Percentiles rank a stretch among this genome's conserved stretches.
phyloP scores from a whole-genome alignment of 2,113 vertebrate genomes.

The Vidua macroura region DNA sequence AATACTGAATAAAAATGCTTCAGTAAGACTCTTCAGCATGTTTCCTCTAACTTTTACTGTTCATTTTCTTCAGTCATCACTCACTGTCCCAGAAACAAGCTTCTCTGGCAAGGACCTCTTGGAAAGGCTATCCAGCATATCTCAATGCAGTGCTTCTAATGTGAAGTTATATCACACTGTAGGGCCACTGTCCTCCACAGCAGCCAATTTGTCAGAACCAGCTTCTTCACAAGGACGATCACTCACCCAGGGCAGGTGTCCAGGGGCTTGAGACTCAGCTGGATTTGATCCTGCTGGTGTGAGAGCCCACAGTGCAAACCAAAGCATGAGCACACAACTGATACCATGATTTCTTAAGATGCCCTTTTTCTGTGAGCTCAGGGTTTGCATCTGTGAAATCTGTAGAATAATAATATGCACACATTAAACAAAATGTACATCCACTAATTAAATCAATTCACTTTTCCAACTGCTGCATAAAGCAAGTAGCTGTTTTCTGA shows the following conservation, averaged over 20 bases:
- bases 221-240: not conserved
- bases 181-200: not conserved
- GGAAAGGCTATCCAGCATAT: not conserved
- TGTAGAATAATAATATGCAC: not conserved
- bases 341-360: not conserved
- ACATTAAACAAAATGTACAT: not conserved
- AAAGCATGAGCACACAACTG: not conserved
- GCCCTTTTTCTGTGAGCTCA: not conserved
- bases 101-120: not conserved
- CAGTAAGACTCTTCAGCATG: not conserved
- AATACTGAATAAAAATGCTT: not conserved
- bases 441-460: not conserved
- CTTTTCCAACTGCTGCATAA: not conserved
- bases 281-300: not conserved
- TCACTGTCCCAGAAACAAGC: not conserved
- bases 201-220: not conserved
- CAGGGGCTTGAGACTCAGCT: not conserved
- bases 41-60: not conserved
- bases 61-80: not conserved
- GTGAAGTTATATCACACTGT: too few species aligned
- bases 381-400: not conserved
- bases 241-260: not conserved
- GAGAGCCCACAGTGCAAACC: not conserved
- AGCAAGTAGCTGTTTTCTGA: not conserved
- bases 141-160: rapidly evolving